Evolutionary conservation across 2,888 invertebrate species (phyloP), one percentile per base, ranked within the genome.

Genomic region (Phasia obesa): DNA sequence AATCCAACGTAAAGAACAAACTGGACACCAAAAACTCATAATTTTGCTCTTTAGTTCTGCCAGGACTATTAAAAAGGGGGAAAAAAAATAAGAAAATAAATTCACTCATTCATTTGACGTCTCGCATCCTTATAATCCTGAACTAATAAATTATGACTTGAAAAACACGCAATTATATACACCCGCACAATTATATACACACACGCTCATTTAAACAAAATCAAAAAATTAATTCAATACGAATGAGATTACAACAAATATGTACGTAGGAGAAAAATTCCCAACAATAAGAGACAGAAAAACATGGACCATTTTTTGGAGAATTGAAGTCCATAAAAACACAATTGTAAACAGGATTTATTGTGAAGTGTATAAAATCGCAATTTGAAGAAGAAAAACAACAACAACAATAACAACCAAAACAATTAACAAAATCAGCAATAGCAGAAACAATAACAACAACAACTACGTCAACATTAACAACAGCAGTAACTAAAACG

Each of bases 361-460:
- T 75, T 75, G 57, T 35, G 38, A 83, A 71, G 67, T 83, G 83
- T 71, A 76, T 65, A 67, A 71, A 83, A 79, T 83, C 76, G 69
- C 75, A 79, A 71, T 71, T 70, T 70, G 49, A 42, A 60, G 38
- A 67, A 31, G 21, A 62, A 64, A 35, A 62, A 49, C 42, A 60
- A 35, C 49, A 47, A 6, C 57, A 6, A 73, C 13, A 65, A 59
- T 31, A 35, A 55, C 13, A 23, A 13, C 13, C 23, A 64, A 64
- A 23, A 57, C 15, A 15, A 57, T 21, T 25, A 77, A 77, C 42
- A 77, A 77, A 62, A 70, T 64, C 70, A 70, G 47, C 62, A 77
- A 62, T 70, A 55, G 44, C 13, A 76, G 44, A 38, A 53, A 47
- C 49, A 67, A 23, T 7, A 59, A 21, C 23, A 53, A 42, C 21